Base-by-base conservation (phyloP, 2,797 vertebrate genomes). In the Danio albolineatus region DNA sequence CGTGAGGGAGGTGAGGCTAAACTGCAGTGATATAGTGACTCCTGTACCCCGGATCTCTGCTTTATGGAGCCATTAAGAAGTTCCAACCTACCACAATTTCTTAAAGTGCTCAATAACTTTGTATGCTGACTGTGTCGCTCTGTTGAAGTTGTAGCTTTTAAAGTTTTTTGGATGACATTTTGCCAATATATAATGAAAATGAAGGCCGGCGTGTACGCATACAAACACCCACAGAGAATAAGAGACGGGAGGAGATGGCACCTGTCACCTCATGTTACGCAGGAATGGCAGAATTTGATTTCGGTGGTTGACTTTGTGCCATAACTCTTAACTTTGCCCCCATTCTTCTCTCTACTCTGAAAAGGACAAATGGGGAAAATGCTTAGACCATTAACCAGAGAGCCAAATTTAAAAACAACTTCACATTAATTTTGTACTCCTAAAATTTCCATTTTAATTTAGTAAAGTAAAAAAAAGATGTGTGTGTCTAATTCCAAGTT, bases 61-160 rank as follows among this genome's bases (percentile, higher is more conserved):
- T 91, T 90, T 91, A 86, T 85, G 72, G 80, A 80, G 77, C 82
- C 86, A 90, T 91, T 89, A 75, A 89, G 49, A 88, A 85, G 46
- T 72, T 69, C 82, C 78, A 0, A 75, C 84, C 85, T 70, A 69
- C 72, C 83, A 83, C 73, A 62, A 80, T 84, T 88, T 91, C 82
- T 79, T 72, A 61, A 61, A 84, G 83, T 84, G 84, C 82, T 88
- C 84, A 76, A 82, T 87, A 82, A 83, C 86, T 88, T 86, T 70
- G 21, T 60, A 78, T 71, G 41, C 56, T 81, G 76, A 74, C 73
- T 56, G 70, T 75, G 57, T 83, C 65, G 76, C 78, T 81, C 71
- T 82, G 78, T 88, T 86, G 70, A 81, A 75, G 78, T 69, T 78
- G 82, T 80, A 79, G 73, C 77, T 75, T 84, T 73, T 60, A 75